A percentile compares a stretch with the other conserved stretches of the same genome.
These are phyloP conservation scores for Gavia stellata DNA, from an alignment of 2,113 vertebrate genomes.

Conservation along the genomic window DNA sequence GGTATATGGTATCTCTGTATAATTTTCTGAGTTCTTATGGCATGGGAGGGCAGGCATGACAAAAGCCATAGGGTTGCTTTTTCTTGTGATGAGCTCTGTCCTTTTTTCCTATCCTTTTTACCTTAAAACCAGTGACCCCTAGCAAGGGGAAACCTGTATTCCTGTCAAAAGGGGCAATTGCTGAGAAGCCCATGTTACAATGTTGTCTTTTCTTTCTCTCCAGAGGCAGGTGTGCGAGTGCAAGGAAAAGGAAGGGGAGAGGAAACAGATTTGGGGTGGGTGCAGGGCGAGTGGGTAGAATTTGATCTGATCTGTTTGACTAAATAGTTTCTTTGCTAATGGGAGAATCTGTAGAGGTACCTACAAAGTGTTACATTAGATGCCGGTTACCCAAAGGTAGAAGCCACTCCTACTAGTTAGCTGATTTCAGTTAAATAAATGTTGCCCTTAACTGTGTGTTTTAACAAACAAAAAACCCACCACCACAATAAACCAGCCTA, in stretches of 20 bases:
- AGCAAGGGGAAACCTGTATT: background rate
- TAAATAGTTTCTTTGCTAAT: too few species aligned
- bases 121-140: background rate
- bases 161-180: background rate
- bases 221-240: too few species aligned
- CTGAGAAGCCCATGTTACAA: background rate
- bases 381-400: background rate
- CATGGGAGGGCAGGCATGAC: accelerated
- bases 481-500: background rate
- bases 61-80: background rate
- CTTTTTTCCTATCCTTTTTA: background rate
- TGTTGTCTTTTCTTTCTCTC: background rate
- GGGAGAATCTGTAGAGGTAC: too few species aligned
- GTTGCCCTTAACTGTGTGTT: background rate
- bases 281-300: background rate
- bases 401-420: background rate
- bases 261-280: background rate
- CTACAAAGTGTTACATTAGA: background rate
- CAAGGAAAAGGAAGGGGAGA: background rate
- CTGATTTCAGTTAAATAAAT: background rate
- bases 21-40: background rate
- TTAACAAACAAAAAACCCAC: background rate
- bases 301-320: background rate
- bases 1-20: background rate
- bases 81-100: background rate